Percentiles rank a stretch among this genome's conserved stretches.
These are phyloP conservation scores for Teinopalpus imperialis DNA, from an alignment of 2,888 invertebrate genomes.

Conservation along the genomic window DNA sequence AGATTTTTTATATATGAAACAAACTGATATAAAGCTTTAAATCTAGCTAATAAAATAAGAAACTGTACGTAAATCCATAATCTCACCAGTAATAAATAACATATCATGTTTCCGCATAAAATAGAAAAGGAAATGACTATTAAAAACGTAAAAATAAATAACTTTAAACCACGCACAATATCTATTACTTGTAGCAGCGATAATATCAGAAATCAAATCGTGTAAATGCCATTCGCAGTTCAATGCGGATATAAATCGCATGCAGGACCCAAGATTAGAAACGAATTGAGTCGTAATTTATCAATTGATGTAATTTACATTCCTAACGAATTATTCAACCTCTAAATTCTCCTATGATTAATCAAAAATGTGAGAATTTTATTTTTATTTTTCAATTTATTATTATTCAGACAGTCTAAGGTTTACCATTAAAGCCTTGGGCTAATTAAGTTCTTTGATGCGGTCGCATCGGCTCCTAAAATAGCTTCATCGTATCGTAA, in stretches of 20 bases:
- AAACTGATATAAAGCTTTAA: too few relatives aligned
- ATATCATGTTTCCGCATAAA: too few relatives aligned
- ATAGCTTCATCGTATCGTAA: conserved; percentile 55
- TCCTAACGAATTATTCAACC: conserved; percentile 10
- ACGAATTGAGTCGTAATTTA: conserved; percentile 17
- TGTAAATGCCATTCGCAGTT: conserved; percentile 8
- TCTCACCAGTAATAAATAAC: too few relatives aligned
- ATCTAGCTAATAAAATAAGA: too few relatives aligned
- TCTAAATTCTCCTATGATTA: conserved; percentile 1
- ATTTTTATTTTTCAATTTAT: conserved; percentile 29
- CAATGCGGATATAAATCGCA: conserved; percentile 19
- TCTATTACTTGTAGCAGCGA: too few relatives aligned
- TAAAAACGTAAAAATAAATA: too few relatives aligned
- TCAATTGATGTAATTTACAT: conserved; percentile 11
- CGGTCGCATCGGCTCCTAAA: conserved; percentile 49
- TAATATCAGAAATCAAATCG: too few relatives aligned
- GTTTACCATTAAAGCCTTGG: conserved; percentile 28
- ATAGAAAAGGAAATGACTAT: too few relatives aligned
- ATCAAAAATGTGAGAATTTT: neutral
- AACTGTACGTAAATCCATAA: too few relatives aligned
- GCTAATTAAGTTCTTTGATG: conserved; percentile 50
- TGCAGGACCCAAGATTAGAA: conserved; percentile 9
- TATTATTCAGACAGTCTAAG: conserved; percentile 29
- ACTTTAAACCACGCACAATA: too few relatives aligned
- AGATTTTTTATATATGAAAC: too few relatives aligned